Base-by-base conservation (phyloP, 23 tunicate species). In the Clavelina lepadiformis region DNA sequence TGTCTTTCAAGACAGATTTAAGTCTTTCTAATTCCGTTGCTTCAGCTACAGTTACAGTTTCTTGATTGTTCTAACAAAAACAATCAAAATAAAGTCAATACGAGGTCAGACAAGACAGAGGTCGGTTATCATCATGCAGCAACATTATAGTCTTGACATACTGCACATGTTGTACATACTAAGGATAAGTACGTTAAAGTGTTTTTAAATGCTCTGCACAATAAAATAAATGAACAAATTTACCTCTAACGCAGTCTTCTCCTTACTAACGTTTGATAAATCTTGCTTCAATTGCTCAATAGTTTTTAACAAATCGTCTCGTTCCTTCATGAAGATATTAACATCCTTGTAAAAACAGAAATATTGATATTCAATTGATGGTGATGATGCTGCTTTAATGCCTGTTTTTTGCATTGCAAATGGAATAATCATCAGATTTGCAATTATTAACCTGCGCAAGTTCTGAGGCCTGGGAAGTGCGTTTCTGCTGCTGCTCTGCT, bases 321-420 rank as follows among this genome's bases (percentile, higher is more conserved):
- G n/a, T 46, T 82, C 91, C 27, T 33, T 32, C 6, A 74, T 66
- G 5, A 82, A 45, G 37, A 82, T 68, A 15, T 58, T 33, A 3
- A 82, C 55, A 26, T 74, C 81, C 91, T 82, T 51, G 7, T 31
- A 13, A 64, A 56, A 0, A n/a, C n/a, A n/a, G n/a, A n/a, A n/a
- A n/a, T n/a, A n/a, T n/a, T n/a, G n/a, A n/a, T n/a, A n/a, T n/a
- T n/a, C n/a, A n/a, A n/a, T n/a, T n/a, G n/a, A n/a, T n/a, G n/a
- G n/a, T n/a, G n/a, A n/a, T n/a, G n/a, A n/a, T n/a, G n/a, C n/a
- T n/a, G n/a, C n/a, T n/a, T n/a, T n/a, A n/a, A n/a, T 53, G 21
- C 23, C 21, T 11, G 59, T 13, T 53, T 18, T 13, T 0, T 38
- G n/a, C 6, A 0, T 27, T 7, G 21, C 6, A n/a, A 31, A 31